Evolutionary conservation across 2,888 invertebrate genomes (phyloP), one percentile per base, ranked within the genome.

Genomic region (Ophion ventricosus): DNA sequence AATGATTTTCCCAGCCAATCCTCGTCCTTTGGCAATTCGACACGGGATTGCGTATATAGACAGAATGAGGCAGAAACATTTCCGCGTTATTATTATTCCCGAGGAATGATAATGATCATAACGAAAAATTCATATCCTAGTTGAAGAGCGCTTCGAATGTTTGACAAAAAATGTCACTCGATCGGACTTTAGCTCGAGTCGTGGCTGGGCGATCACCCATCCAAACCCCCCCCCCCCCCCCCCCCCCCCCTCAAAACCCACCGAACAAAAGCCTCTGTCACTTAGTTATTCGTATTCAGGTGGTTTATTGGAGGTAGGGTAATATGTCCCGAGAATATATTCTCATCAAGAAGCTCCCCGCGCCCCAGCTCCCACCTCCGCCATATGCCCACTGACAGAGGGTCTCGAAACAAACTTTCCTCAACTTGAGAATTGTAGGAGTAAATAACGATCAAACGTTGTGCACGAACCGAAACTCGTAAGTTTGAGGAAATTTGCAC

Each of bases 241-340:
- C n/a, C n/a, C n/a, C n/a, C n/a, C n/a, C n/a, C n/a, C n/a, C n/a
- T n/a, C n/a, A n/a, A n/a, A n/a, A n/a, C 25, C 25, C 49, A 7
- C 7, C 14, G 20, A 67, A 67, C 49, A 67, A 26, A 10, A 56
- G 5, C 29, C 8, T 20, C 29, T 4, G 1, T 20, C 29, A 70
- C 54, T 54, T 56, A 7, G 67, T 67, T 67, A 67, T 67, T 67
- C 67, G 7, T 23, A 57, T 75, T 69, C 61, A 74, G 67, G 74
- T 25, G 61, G 74, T 74, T 80, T 40, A 74, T 70, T 56, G 29
- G 70, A 70, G 56, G 26, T 29, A 2, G 17, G 43, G 26, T 56
- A 56, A 70, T 54, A 20, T 43, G 35, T 57, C 57, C 23, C 23
- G 43, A 66, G 66, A 40, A 61, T 74, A 61, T 11, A 66, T 49